phyloP scores from a whole-genome alignment of 2,113 vertebrate genomes.

The Gallinago paraguaiae region DNA sequence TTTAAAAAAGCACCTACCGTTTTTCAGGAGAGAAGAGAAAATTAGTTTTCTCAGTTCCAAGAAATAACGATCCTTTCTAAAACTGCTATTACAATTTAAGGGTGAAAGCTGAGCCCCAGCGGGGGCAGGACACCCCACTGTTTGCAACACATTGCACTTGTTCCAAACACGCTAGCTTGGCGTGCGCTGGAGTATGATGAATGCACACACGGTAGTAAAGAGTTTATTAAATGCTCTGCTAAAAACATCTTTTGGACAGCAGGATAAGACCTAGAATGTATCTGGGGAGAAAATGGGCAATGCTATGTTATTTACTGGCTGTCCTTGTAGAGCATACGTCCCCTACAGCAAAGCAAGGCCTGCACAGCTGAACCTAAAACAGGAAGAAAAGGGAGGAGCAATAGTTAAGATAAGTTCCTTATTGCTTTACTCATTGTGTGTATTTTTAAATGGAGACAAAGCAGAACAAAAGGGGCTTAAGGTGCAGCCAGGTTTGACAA shows the following conservation, averaged over 20 bases:
- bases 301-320: fast-evolving
- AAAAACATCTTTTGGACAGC: background rate
- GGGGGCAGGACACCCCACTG: background rate
- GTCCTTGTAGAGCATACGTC: fast-evolving
- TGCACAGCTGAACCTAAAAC: background rate
- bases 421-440: background rate
- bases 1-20: background rate
- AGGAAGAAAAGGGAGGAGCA: background rate
- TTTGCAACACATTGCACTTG: fast-evolving
- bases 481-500: background rate
- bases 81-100: fast-evolving
- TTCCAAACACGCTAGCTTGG: no score
- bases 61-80: background rate
- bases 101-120: background rate
- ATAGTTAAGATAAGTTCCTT: no score
- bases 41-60: background rate
- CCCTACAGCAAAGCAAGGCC: fast-evolving
- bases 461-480: background rate
- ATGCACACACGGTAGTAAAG: background rate
- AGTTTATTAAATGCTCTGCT: background rate
- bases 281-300: background rate
- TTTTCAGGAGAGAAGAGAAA: background rate
- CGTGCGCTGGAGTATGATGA: fast-evolving
- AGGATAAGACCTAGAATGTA: background rate
- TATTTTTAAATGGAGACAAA: background rate